Percentiles rank a stretch among this genome's conserved stretches.
Evolutionary conservation across 2,888 invertebrate species (phyloP).

Genomic region (Phalera bucephala): DNA sequence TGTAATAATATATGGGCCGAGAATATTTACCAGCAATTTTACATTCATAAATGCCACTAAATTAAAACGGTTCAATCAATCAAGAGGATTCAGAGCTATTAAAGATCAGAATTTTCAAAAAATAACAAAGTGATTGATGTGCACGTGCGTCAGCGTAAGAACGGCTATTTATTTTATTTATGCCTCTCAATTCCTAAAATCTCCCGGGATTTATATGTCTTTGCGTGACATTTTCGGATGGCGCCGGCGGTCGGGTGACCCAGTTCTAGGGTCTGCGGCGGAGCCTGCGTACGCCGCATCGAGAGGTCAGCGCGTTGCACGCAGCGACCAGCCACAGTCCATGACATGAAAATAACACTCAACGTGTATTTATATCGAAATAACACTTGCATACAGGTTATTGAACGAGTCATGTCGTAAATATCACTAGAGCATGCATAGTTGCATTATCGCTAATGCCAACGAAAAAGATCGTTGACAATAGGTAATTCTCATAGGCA

Average conservation of each 20-base stretch:
- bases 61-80: no score
- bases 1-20: constrained; percentile 28
- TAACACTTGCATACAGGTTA: constrained; percentile 15
- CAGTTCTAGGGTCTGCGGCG: constrained; percentile 55
- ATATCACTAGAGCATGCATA: constrained; percentile 28
- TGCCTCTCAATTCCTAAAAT: constrained; percentile 3
- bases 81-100: no score
- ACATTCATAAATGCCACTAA: no score
- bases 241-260: constrained; percentile 57
- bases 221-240: constrained; percentile 49
- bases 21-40: no score
- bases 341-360: constrained; percentile 43
- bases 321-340: constrained; percentile 37
- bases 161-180: no score
- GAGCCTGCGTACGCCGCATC: constrained; percentile 57
- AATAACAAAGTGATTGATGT: no score
- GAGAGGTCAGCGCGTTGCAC: constrained; percentile 56
- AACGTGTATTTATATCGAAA: constrained; percentile 38
- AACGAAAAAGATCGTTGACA: constrained; percentile 16
- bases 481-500: constrained; percentile 30
- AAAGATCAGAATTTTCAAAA: no score
- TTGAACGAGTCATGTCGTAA: constrained; percentile 29
- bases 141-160: no score
- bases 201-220: constrained; percentile 12
- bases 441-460: constrained; percentile 13